A percentile compares a stretch with the other conserved stretches of the same genome.
Evolutionary conservation across 1,140 invertebrate genomes (phyloP).

Genomic region (Eumaeus atala): DNA sequence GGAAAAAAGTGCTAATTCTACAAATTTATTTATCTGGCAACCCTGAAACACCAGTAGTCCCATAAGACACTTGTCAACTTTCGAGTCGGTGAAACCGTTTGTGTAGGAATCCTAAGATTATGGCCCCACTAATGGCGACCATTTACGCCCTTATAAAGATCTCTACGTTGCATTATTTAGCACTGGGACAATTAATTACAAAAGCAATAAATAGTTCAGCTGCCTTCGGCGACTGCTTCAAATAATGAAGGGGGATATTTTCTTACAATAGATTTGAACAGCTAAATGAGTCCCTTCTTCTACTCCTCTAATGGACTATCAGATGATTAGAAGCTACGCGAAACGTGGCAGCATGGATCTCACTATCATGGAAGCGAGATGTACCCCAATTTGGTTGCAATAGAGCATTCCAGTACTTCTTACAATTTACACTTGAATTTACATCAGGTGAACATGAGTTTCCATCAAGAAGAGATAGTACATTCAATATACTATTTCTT

Average conservation of each 20-base stretch:
- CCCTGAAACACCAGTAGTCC: no score
- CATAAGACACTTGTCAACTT: constrained; percentile 25
- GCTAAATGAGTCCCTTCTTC: no score
- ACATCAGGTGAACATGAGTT: no score
- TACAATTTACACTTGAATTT: no score
- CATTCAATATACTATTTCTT: no score
- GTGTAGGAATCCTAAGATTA: constrained; percentile 34
- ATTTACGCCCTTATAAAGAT: constrained; percentile 8
- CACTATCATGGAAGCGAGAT: not conserved
- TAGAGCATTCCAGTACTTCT: no score
- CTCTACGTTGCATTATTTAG: not conserved
- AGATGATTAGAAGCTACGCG: not conserved
- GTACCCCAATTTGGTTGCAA: no score
- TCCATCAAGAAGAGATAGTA: no score
- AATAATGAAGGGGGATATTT: not conserved
- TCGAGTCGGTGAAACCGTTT: constrained; percentile 37
- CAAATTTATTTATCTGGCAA: not conserved
- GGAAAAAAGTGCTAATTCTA: no score
- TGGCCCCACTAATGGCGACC: constrained; percentile 17
- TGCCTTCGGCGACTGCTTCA: not conserved
- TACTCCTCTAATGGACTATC: not conserved
- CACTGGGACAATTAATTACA: constrained; percentile 2
- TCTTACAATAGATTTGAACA: no score
- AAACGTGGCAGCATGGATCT: no score
- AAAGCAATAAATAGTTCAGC: not conserved